A percentile compares a stretch with the other conserved stretches of the same genome.
These are phyloP conservation scores for Piezodorus guildinii DNA, from an alignment of 1,140 invertebrate species.

Conservation along the genomic window DNA sequence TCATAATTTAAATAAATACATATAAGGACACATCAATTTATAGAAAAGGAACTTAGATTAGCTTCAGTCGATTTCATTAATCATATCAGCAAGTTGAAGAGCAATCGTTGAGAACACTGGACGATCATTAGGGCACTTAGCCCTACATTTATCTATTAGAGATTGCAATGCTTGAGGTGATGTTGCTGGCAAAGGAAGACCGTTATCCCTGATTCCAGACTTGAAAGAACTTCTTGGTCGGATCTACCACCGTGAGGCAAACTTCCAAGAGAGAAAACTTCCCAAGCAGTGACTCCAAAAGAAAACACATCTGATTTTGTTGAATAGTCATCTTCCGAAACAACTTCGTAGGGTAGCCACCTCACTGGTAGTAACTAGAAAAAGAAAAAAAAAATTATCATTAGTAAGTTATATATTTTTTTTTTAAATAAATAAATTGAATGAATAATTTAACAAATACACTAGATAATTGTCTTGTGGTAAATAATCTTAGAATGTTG, in stretches of 20 bases:
- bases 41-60: background rate
- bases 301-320: conserved; percentile 91
- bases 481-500: too few species aligned
- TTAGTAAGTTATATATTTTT: background rate
- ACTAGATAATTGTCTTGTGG: too few species aligned
- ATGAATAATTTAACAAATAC: too few species aligned
- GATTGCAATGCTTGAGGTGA: conserved; percentile 31
- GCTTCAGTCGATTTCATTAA: conserved; percentile 1
- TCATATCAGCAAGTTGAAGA: conserved; percentile 25
- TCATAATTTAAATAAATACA: too few species aligned
- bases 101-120: conserved; percentile 34
- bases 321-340: conserved; percentile 82
- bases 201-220: conserved; percentile 42
- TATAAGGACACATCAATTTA: too few species aligned
- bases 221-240: conserved; percentile 60
- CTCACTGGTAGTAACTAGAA: conserved; percentile 57
- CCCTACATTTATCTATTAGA: conserved; percentile 34
- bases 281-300: conserved; percentile 81
- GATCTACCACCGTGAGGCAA: conserved; percentile 71
- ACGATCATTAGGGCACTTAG: conserved; percentile 35
- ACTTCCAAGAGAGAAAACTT: conserved; percentile 77
- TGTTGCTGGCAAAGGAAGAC: conserved; percentile 29
- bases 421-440: too few species aligned
- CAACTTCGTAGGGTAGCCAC: conserved; percentile 80
- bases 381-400: conserved; percentile 6